These are phyloP conservation scores for Scomberomorus guttatus DNA, from an alignment of 2,797 vertebrate genomes.

Conservation along the genomic window DNA sequence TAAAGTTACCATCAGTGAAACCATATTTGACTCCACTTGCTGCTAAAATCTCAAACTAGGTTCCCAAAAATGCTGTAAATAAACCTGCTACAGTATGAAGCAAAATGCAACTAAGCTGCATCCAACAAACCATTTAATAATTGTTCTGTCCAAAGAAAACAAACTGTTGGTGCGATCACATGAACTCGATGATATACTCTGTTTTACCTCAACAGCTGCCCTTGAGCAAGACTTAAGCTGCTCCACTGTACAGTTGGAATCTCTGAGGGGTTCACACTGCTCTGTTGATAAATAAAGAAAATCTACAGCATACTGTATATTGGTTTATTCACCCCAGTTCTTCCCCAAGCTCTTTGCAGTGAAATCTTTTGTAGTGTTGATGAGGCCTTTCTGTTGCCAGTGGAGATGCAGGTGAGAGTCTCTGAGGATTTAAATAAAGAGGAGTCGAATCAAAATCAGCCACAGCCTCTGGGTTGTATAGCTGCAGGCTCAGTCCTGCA, in stretches of 20 bases:
- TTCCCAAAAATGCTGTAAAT: background rate
- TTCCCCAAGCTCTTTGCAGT: constrained; percentile 39
- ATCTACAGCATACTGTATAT: constrained; percentile 10
- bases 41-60: background rate
- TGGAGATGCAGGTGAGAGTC: constrained; percentile 63
- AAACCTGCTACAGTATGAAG: background rate
- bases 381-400: constrained; percentile 49
- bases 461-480: constrained; percentile 65
- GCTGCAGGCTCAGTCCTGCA: constrained; percentile 68
- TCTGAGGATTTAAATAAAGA: constrained; percentile 67
- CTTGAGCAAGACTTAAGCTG: constrained; percentile 31
- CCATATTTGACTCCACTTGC: background rate
- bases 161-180: background rate
- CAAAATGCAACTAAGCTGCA: background rate
- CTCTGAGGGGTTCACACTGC: constrained; percentile 20
- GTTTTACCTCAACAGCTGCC: constrained; percentile 26
- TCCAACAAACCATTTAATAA: background rate
- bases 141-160: constrained; percentile 5
- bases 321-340: constrained; percentile 45
- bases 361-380: constrained; percentile 61
- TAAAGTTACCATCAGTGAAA: too few species aligned
- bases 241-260: background rate
- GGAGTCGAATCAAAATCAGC: constrained; percentile 66
- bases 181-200: background rate
- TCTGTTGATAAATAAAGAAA: constrained; percentile 34